Base-by-base conservation (phyloP, 2,888 invertebrate species). In the Lasioglossum vierecki region DNA sequence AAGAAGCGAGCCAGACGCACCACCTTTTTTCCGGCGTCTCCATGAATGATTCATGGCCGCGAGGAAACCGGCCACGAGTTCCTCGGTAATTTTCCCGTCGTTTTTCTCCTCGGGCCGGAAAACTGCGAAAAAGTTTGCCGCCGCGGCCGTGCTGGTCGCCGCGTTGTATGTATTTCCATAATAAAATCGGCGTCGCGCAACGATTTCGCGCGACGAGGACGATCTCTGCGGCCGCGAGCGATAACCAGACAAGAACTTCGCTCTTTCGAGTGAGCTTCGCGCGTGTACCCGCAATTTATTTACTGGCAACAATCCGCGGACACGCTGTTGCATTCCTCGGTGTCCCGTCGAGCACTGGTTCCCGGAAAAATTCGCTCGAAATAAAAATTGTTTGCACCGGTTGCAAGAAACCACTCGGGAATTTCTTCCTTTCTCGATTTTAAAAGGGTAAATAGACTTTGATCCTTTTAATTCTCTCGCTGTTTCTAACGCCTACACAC, bases 31-130 rank as follows among this genome's bases (percentile, higher is more conserved):
- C 35, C 30, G 26, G 9, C 15, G 68, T 30, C 41, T 46, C 83
- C 79, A 84, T 90, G 90, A 90, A 90, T 90, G 88, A 90, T 90
- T 90, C 82, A 90, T 89, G 79, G 86, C 76, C 53, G 46, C 46
- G 79, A 78, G 85, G 57, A 88, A 85, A 76, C 81, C 86, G 79
- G 74, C 77, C 80, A 68, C 66, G 82, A 77, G 44, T 71, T 30
- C 9, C 46, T 18, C 72, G 26, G 30, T 46, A 46, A 46, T 72
- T 46, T 46, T 18, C 49, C 46, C 13, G 4, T 30, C 63, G 63
- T 35, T 35, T 73, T 72, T 63, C 76, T 53, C 44, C 53, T 44
- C 35, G 41, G 72, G 71, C 46, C 44, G 63, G 26, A 77, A 82
- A 76, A 84, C 88, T 53, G n/a, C 35, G 39, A 84, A 84, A 85